Percentiles rank a stretch among this genome's conserved stretches.
These are phyloP conservation scores for Xylocampa areola DNA, from an alignment of 2,888 invertebrate species.

Conservation along the genomic window DNA sequence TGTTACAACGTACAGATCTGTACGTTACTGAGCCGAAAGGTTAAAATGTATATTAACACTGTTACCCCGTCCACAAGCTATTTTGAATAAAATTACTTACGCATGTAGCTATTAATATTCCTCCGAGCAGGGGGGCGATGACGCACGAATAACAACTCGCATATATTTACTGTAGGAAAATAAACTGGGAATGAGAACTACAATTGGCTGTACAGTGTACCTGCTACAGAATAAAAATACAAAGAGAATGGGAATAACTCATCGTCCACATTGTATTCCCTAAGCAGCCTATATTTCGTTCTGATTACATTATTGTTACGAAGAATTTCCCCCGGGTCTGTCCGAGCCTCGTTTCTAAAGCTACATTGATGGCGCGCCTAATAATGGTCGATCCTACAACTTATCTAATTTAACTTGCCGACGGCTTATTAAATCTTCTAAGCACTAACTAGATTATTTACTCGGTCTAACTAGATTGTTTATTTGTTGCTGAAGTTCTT, in stretches of 20 bases:
- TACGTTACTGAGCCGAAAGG: conserved; percentile 16
- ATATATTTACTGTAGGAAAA: conserved; percentile 14
- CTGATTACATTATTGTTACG: conserved; percentile 56
- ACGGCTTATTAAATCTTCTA: conserved; percentile 54
- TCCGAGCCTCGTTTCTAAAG: conserved; percentile 52
- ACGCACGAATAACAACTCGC: conserved; percentile 38
- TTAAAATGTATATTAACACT: conserved; percentile 34
- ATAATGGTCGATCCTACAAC: conserved; percentile 57
- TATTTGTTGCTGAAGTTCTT: conserved; percentile 38
- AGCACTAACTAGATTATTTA: conserved; percentile 46
- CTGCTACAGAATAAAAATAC: conserved; percentile 29
- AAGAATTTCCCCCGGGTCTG: conserved; percentile 66
- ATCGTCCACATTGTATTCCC: conserved; percentile 38
- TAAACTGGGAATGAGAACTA: conserved; percentile 31
- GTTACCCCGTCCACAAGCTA: conserved; percentile 20
- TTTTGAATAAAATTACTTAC: conserved; percentile 50
- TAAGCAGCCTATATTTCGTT: conserved; percentile 40
- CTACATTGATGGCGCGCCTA: conserved; percentile 52
- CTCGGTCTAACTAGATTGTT: conserved; percentile 33
- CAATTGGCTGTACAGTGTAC: conserved; percentile 16
- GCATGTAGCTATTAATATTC: conserved; percentile 37
- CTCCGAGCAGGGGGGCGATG: conserved; percentile 25
- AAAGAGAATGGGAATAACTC: conserved; percentile 38
- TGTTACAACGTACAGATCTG: conserved; percentile 9
- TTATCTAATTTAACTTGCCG: conserved; percentile 67